These are phyloP conservation scores for Orchesella flavescens DNA, from an alignment of 2,888 invertebrate genomes.

Conservation along the genomic window DNA sequence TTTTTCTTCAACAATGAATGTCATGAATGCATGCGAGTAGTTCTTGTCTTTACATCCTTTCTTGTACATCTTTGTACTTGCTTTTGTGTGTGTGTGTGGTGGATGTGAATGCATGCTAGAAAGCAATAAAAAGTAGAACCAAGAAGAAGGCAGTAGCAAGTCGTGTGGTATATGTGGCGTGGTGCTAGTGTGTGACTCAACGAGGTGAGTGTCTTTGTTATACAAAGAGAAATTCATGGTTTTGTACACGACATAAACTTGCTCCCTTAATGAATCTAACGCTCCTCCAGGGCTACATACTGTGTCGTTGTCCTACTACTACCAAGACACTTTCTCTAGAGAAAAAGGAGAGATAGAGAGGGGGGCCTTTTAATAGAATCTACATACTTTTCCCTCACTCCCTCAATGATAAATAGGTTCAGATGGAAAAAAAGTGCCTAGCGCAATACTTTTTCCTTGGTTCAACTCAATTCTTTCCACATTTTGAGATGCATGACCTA, in stretches of 20 bases:
- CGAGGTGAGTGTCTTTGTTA: too few species aligned
- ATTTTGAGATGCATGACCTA: conserved; percentile 15
- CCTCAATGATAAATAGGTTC: too few species aligned
- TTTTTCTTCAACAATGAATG: conserved; percentile 8
- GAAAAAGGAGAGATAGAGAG: background rate
- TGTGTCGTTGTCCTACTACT: too few species aligned
- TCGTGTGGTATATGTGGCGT: too few species aligned
- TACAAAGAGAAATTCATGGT: too few species aligned
- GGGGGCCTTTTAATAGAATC: background rate
- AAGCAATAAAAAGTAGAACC: background rate
- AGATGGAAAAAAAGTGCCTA: background rate
- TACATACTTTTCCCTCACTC: background rate
- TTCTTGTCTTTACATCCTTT: background rate
- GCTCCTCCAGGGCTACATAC: conserved; percentile 1
- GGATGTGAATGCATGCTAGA: background rate
- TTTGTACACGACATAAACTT: too few species aligned
- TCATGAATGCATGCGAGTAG: conserved; percentile 15
- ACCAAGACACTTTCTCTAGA: background rate
- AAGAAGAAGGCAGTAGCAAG: background rate
- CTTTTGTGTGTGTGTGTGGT: background rate
- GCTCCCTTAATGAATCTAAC: conserved; percentile 14
- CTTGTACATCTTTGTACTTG: background rate
- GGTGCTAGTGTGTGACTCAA: too few species aligned
- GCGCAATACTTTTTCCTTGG: background rate
- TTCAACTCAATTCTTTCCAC: conserved; percentile 5